Evolutionary conservation across 2,797 vertebrate species (phyloP).

Genomic region (Sebastes nivosus): DNA sequence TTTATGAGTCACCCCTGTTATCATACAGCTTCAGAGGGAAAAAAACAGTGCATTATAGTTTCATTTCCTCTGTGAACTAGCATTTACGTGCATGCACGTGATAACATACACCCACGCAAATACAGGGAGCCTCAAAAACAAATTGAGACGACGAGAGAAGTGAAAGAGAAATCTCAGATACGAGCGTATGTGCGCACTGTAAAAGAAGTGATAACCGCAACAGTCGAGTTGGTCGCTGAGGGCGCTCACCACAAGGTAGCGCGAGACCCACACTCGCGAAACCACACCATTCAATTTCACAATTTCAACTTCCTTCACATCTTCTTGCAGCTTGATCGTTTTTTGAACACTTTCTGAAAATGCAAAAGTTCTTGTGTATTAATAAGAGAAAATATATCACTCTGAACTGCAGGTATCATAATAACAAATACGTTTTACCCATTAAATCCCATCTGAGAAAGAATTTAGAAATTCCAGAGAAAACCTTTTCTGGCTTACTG

Average conservation of each 20-base stretch:
- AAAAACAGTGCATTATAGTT: not conserved
- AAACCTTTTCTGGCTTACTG: not conserved
- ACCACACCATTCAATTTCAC: not conserved
- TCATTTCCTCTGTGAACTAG: constrained; percentile 21
- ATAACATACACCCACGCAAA: not conserved
- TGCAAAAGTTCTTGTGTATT: not conserved
- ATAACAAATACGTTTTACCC: not conserved
- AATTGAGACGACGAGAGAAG: not conserved
- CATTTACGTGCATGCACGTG: not conserved
- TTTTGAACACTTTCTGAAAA: not conserved
- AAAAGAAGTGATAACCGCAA: constrained; percentile 60
- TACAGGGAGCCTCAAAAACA: not conserved
- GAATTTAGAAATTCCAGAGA: no score
- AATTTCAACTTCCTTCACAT: not conserved
- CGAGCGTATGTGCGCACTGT: not conserved
- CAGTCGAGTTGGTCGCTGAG: constrained; percentile 17
- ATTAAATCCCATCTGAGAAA: not conserved
- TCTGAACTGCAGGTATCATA: not conserved
- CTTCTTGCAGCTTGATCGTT: not conserved
- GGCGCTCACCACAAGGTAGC: constrained; percentile 36
- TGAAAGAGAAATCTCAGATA: constrained; percentile 35
- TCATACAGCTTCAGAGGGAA: accelerated
- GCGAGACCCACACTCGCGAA: not conserved
- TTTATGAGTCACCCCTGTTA: not conserved
- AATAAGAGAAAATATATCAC: not conserved